Evolutionary conservation across 2,888 invertebrate species (phyloP), one percentile per base, ranked within the genome.

Genomic region (Perdita meconis): DNA sequence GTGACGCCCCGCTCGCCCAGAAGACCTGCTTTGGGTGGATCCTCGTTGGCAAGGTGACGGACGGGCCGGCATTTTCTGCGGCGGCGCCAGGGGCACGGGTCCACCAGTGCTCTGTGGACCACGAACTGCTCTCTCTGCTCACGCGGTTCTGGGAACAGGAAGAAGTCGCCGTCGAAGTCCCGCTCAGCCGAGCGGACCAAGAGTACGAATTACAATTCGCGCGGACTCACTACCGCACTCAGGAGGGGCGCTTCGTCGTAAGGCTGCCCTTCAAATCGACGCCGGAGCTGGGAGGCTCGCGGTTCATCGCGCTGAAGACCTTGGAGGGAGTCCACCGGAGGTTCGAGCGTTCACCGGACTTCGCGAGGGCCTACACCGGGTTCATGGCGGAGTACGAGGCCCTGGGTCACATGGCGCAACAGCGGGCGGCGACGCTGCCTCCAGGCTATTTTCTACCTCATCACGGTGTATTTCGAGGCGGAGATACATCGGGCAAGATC

Each of bases 371-470:
- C 0, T 61, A 61, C 3, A 0, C 0, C 3, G 22, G 10, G 0
- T 61, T 61, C 10, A 13, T 61, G 34, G 8, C 1, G 1, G 36
- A 34, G 0, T 61, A 61, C 16, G 44, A 26, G 10, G 2, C 1
- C 0, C 30, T 47, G 34, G 61, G 34, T 5, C 61, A 61, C 22
- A 61, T 61, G 50, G 6, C 19, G 22, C 50, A 1, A 24, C 24
- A 0, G 3, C 0, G 0, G 0, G 1, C 10, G 10, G 26, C 2
- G 0, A 5, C 5, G 12, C 44, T 44, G 1, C 2, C n/a, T 2
- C 5, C 0, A 13, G 47, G 8, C 0, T 19, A 12, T 13, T 61
- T 34, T 22, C 16, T 61, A 1, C 63, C 63, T 0, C 51, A 63
- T 10, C 63, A 63, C 22, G 63, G 63, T 0, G 51, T 63, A 4